Conservation (phyloP, 2,113 vertebrate genomes). For the Willisornis vidua region DNA sequence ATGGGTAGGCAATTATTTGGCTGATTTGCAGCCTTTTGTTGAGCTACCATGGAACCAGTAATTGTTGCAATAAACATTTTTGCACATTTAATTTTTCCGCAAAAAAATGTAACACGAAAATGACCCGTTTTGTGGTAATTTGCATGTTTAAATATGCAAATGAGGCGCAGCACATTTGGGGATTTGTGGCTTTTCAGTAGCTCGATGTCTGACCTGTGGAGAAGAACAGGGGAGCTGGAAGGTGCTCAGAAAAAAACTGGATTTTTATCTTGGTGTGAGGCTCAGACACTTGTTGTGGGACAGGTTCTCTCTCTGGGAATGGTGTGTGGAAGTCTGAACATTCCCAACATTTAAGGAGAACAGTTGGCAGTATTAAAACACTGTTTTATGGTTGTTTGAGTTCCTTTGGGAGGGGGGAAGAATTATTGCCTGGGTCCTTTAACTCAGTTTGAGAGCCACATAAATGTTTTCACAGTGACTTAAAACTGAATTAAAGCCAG, state of each 20-base stretch:
- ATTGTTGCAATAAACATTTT: slow-evolving; percentile 43
- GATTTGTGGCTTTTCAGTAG: not conserved
- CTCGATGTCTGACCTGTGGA: slow-evolving; percentile 50
- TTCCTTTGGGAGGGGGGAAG: slow-evolving; percentile 30
- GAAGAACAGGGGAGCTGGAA: slow-evolving; percentile 51
- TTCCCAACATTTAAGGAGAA: not conserved
- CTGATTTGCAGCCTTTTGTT: slow-evolving; percentile 33
- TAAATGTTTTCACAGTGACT: slow-evolving; percentile 73
- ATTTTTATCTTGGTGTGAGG: slow-evolving; percentile 44
- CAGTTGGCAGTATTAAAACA: slow-evolving; percentile 21
- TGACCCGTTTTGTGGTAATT: slow-evolving; percentile 21
- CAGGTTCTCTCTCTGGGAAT: not conserved
- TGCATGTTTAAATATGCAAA: slow-evolving; percentile 27
- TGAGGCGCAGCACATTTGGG: not conserved
- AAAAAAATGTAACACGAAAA: slow-evolving; percentile 60
- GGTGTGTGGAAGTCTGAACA: not conserved
- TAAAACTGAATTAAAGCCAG: slow-evolving; percentile 72
- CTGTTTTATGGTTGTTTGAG: slow-evolving; percentile 32
- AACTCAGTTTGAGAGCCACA: slow-evolving; percentile 65
- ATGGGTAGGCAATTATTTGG: slow-evolving; percentile 67
- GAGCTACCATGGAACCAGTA: slow-evolving; percentile 41
- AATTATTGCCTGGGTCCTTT: slow-evolving; percentile 60
- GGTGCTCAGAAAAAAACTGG: not conserved
- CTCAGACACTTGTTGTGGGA: not conserved
- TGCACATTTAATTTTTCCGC: slow-evolving; percentile 56